Base-by-base conservation (phyloP, 2,797 vertebrate genomes). In the Lates japonicus region DNA sequence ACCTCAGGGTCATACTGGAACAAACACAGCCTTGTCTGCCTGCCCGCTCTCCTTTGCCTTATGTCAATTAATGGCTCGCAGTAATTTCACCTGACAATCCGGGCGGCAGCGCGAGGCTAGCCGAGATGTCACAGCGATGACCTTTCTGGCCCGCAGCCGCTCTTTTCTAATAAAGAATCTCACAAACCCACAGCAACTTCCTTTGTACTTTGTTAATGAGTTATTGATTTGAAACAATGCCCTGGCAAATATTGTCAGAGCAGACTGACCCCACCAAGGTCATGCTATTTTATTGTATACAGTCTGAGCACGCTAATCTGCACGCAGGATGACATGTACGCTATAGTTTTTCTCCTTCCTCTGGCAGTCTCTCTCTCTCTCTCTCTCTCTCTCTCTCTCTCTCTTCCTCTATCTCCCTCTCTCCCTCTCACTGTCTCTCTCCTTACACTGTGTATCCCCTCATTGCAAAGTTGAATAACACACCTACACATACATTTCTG, bases 211-310 rank as follows among this genome's bases (percentile, higher is more conserved):
- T 96, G 96, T 97, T 99, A 99, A 99, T 99, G 98, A 98, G 97
- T 98, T 99, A 99, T 99, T 99, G 97, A 99, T 99, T 98, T 97
- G 96, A 99, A 99, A 98, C 97, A 99, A 98, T 98, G 96, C 94
- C 95, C 94, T 96, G 96, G 96, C 95, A 97, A 98, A 98, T 97
- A 97, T 97, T 97, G 96, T 96, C 95, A 96, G 97, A 97, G 97
- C 97, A 96, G 93, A 95, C 94, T 95, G 95, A 96, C 81, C 86
- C 94, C 90, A 89, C 94, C 96, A 97, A 97, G 97, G 97, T 97
- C 97, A 96, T 68, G 94, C 96, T 92, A 88, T 92, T 94, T 93
- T 93, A 95, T 95, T 93, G 92, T 95, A 91, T 95, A 96, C 95
- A 95, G 94, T 95, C 92, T 93, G 88, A 90, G 93, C 93, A 83